These are phyloP conservation scores for Distichodus sexfasciatus DNA, from an alignment of 2,797 vertebrate species.

Conservation along the genomic window DNA sequence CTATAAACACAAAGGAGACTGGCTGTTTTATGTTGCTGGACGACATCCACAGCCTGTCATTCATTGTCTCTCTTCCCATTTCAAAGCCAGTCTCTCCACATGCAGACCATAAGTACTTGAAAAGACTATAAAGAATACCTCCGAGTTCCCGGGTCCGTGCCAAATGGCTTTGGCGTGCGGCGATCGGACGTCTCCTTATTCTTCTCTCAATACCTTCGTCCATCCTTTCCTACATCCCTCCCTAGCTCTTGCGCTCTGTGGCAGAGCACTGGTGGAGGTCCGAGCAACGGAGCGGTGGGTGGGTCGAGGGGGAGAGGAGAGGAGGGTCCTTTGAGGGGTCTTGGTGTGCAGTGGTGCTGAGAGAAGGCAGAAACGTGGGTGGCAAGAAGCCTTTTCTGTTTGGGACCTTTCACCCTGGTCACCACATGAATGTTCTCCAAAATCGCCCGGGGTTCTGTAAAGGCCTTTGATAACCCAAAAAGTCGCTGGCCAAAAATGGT, in stretches of 20 bases:
- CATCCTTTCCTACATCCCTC: slow-evolving; percentile 32
- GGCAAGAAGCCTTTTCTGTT: slow-evolving; percentile 26
- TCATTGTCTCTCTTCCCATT: slow-evolving; percentile 12
- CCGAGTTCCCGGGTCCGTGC: slow-evolving; percentile 6
- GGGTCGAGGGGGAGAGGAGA: slow-evolving; percentile 35
- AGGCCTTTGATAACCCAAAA: background rate
- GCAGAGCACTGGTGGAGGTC: slow-evolving; percentile 28
- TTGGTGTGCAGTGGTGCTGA: slow-evolving; percentile 35
- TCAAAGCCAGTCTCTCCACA: slow-evolving; percentile 15
- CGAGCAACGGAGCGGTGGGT: slow-evolving; percentile 28
- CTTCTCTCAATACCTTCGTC: slow-evolving; percentile 28
- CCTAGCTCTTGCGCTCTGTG: slow-evolving; percentile 14
- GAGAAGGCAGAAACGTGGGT: slow-evolving; percentile 39
- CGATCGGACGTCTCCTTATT: slow-evolving; percentile 18
- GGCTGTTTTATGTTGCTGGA: slow-evolving; percentile 1
- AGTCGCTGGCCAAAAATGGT: background rate
- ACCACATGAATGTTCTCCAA: slow-evolving; percentile 28
- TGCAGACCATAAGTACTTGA: slow-evolving; percentile 35
- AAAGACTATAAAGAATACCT: slow-evolving; percentile 44
- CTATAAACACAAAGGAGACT: background rate
- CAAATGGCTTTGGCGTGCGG: slow-evolving; percentile 30
- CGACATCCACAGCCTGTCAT: background rate
- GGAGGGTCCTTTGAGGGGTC: slow-evolving; percentile 36
- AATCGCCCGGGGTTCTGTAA: background rate
- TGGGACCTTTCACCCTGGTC: slow-evolving; percentile 13